Base-by-base conservation (phyloP, 2,888 invertebrate species). In the Operophtera brumata region DNA sequence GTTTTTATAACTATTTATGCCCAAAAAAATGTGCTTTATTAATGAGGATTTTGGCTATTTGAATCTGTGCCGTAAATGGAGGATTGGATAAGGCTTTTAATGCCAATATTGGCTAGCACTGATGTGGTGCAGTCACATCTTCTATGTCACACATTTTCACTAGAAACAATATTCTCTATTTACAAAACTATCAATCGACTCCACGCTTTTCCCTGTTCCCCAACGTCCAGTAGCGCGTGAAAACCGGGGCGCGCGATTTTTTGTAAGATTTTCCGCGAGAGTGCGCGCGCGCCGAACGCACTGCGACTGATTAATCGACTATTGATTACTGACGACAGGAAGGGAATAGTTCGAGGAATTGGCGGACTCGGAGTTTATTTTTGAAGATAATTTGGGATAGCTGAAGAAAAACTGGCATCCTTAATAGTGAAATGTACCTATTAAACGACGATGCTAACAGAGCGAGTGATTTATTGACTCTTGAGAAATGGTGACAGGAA, bases 181-280 rank as follows among this genome's bases (percentile, higher is more conserved):
- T 8, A 20, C 2, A 30, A 39, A 39, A 26, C 20, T 45, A 47
- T 28, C 20, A 30, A 13, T 28, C 25, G 9, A 13, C 58, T 59
- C 59, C n/a, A 60, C 10, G 0, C 8, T 10, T 32, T 6, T 14
- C 34, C 13, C 20, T 46, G 54, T 45, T 13, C 48, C 30, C 30
- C 28, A 53, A 32, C 70, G 64, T 75, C 77, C 81, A 77, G 59
- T 69, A 80, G 83, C 75, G 86, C 88, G 88, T 86, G 60, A 78
- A 72, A 61, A 63, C 45, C 70, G 63, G 64, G 68, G 59, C 73
- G 73, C 75, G 78, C 80, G 79, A 83, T 89, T 89, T 89, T 89
- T 89, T 88, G 88, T 84, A 88, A 88, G 88, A 88, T 87, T 88
- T 88, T 86, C 84, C 86, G 78, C 81, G 77, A 74, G 82, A 77